Evolutionary conservation across 2,888 invertebrate species (phyloP), one percentile per base, ranked within the genome.

Genomic region (Pseudoips prasinana): DNA sequence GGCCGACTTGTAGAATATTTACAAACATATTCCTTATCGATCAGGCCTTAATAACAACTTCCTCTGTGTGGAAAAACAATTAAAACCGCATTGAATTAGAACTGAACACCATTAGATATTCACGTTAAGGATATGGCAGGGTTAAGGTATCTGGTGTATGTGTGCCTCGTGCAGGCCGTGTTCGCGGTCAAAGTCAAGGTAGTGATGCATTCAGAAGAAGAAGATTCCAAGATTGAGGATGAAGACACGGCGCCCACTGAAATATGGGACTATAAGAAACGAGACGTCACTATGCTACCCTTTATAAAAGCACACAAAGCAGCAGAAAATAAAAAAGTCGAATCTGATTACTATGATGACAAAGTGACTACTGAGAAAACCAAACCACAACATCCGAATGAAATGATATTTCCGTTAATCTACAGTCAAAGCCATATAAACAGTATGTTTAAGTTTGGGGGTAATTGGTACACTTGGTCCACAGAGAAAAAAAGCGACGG

Each of bases 391-490:
- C 87, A 87, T 33, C 87, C 86, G 1, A 86, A 86, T 41, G 84
- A 86, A 45, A 57, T 87, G 61, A 69, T 87, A 3, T 87, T 87
- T 40, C 83, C 87, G 0, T 53, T 87, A 33, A 84, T 87, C 41
- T 86, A 84, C 49, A 69, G 66, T 0, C 87, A 87, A 54, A 74
- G 43, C 28, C 85, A 87, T 41, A 73, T 87, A 18, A 86, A 83
- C 47, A 85, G 83, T 45, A 85, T 86, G 86, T 87, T 87, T 45
- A 86, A 86, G 53, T 84, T 84, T 40, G 84, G 82, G 1, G 84
- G 80, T 39, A 85, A 81, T 41, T 87, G 87, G 87, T 87, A 86
- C 50, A 87, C 87, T 9, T 87, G 87, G 87, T 76, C 85, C 1
- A 72, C 70, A 1, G 86, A 87, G 41, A 83, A 78, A 32, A 59